These are phyloP conservation scores for Ligdia adustata DNA, from an alignment of 2,888 invertebrate species.

Conservation along the genomic window DNA sequence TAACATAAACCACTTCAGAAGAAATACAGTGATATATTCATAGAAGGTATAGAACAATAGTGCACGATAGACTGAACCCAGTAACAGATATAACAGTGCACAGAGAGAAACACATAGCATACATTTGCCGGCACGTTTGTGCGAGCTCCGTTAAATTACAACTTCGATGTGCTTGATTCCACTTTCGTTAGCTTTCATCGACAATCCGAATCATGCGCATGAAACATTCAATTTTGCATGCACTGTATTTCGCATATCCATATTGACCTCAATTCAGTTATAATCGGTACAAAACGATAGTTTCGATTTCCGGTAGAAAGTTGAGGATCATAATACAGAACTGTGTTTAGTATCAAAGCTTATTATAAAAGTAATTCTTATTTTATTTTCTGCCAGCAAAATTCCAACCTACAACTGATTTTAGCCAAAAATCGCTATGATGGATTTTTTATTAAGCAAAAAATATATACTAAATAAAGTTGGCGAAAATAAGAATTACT, in stretches of 20 bases:
- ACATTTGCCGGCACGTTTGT: constrained; percentile 31
- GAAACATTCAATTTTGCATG: constrained; percentile 32
- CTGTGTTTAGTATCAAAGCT: constrained; percentile 16
- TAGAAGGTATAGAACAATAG: constrained; percentile 16
- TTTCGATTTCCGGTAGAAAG: constrained; percentile 14
- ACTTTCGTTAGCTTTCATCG: constrained; percentile 36
- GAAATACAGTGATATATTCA: constrained; percentile 7
- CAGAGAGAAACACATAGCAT: constrained; percentile 26
- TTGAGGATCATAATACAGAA: constrained; percentile 3
- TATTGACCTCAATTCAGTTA: constrained; percentile 21
- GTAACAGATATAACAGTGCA: constrained; percentile 17
- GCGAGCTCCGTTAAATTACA: constrained; percentile 33
- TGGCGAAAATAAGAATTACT: too few species aligned
- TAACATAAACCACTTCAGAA: constrained; percentile 4
- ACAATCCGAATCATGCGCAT: constrained; percentile 35
- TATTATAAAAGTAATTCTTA: too few species aligned
- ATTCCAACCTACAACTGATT: too few species aligned
- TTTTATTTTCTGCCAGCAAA: too few species aligned
- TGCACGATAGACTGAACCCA: constrained; percentile 14
- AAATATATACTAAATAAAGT: too few species aligned
- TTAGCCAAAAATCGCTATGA: too few species aligned
- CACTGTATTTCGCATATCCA: constrained; percentile 25
- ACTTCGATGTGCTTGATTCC: constrained; percentile 26
- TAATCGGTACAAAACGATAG: constrained; percentile 26
- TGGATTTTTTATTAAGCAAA: too few species aligned